phyloP scores from a whole-genome alignment of 2,888 invertebrate genomes.

The Allolobophora icterica region DNA sequence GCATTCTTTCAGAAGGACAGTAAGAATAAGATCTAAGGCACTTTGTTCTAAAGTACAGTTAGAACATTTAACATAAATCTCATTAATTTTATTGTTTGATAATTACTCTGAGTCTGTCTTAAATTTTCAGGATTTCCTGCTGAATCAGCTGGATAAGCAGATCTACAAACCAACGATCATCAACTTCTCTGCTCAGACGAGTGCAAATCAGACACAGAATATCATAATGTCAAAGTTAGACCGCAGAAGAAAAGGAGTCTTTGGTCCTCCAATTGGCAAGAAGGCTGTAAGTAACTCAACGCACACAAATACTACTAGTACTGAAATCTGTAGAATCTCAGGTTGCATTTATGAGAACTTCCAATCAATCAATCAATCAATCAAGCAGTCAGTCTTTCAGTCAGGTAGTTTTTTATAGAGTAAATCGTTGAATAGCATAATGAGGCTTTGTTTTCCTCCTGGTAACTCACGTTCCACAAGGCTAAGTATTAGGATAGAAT shows the following conservation, averaged over 20 bases:
- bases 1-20: no score
- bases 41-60: no score
- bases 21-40: no score
- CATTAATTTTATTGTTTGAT: no score
- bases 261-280: constrained; percentile 89
- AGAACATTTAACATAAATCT: no score
- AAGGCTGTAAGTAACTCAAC: constrained; percentile 65
- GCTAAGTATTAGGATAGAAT: no score
- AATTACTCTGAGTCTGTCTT: not conserved
- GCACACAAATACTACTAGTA: not conserved
- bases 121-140: constrained; percentile 69
- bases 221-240: constrained; percentile 93
- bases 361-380: not conserved
- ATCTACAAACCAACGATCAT: constrained; percentile 84
- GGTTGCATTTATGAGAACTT: not conserved
- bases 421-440: no score
- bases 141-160: constrained; percentile 80
- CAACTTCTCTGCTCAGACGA: constrained; percentile 91
- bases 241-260: constrained; percentile 89
- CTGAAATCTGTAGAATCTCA: not conserved
- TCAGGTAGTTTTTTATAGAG: not conserved
- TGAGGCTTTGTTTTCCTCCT: no score
- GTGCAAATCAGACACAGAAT: constrained; percentile 90
- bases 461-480: no score
- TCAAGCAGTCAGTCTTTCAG: not conserved